phyloP scores from a whole-genome alignment of 2,888 invertebrate genomes.

The Xestoiulus laeticollis region DNA sequence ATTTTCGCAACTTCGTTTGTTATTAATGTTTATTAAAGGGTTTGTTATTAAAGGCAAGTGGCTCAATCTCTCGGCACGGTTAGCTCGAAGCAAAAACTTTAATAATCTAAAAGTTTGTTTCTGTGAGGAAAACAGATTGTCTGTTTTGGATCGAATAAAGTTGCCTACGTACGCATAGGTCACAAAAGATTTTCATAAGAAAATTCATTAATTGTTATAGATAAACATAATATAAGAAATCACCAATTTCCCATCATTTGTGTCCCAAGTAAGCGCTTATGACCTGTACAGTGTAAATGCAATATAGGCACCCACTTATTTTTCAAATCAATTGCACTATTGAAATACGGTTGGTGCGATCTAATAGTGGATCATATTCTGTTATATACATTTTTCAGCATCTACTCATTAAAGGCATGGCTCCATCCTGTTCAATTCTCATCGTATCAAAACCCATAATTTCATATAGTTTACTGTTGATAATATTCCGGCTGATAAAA shows the following conservation, averaged over 20 bases:
- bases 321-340: not conserved
- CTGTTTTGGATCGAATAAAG: no score
- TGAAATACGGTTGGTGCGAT: not conserved
- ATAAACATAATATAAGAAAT: no score
- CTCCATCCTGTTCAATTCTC: not conserved
- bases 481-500: not conserved
- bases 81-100: no score
- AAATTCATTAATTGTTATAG: no score
- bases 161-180: no score
- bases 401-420: not conserved
- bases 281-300: not conserved
- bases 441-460: not conserved
- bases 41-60: no score
- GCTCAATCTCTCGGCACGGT: no score
- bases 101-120: no score
- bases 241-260: not conserved
- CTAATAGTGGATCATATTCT: not conserved
- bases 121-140: no score
- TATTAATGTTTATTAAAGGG: no score
- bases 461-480: not conserved
- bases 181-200: no score
- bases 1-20: no score
- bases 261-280: not conserved
- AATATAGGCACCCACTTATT: not conserved
- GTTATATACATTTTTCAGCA: not conserved